Evolutionary conservation across 2,113 vertebrate genomes (phyloP), one percentile per base, ranked within the genome.

Genomic region (Dermatemys mawii): DNA sequence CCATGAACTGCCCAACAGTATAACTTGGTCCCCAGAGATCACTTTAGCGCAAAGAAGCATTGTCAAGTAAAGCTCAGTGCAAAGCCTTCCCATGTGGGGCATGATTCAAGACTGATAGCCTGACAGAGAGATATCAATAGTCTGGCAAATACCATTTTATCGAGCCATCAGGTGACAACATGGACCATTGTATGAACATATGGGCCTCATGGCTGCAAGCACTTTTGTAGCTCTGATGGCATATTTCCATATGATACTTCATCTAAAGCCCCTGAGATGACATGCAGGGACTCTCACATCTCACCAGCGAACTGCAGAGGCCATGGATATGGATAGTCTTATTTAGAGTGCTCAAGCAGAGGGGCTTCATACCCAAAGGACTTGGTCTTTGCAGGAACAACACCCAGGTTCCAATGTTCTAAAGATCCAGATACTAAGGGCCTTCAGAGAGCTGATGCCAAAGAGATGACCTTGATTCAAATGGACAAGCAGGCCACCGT

Each of bases 121-220:
- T 75, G n/a, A 26, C 7, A 2, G 1, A 5, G 54, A 88, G 93
- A 83, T 26, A 75, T 44, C 60, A 67, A 67, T 16, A n/a, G 60
- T 9, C 22, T 75, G 13, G 16, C 8, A 87, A 85, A 91, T 67
- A 67, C 32, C 38, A 75, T 38, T 75, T 75, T 10, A 38, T 75
- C 12, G 1, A 75, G 41, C 70, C 10, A 38, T 75, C 38, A 41
- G 8, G 38, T 75, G 70, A 75, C 21, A 44, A 26, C 70, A 41
- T 38, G n/a, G 35, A 73, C 38, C n/a, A n/a, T 67, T 35, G 17
- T n/a, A n/a, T 67, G 38, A 70, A 24, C 10, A 38, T 73, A 5
- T 21, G 19, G 67, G 9, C 21, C 21, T 44, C 70, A 49, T 76
- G 35, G 48, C 41, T 53, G 1, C 51, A 32, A 0, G 0, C 8